Base-by-base conservation (phyloP, 2,113 vertebrate species). In the Eclectus roratus region DNA sequence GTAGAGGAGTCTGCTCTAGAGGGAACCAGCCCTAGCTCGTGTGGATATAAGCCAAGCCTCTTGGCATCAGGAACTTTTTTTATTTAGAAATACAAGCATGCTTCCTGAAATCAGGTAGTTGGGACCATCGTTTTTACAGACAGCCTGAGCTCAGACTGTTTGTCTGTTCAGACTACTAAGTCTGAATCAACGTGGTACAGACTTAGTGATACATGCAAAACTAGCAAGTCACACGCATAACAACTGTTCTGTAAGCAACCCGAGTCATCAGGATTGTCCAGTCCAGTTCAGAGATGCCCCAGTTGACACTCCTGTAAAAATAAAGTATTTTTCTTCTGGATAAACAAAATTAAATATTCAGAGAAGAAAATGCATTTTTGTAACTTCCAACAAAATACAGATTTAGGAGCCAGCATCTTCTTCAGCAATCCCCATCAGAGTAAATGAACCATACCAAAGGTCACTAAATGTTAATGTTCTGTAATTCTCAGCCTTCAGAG, bases 221-320 rank as follows among this genome's bases (percentile, higher is more conserved):
- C 0, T 43, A 80, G 69, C 68, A 63, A 61, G 68, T 91, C 72
- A 15, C 49, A n/a, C 0, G 0, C 1, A 0, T 46, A 29, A 39
- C 46, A 44, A 35, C 35, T 47, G 24, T 39, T 84, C 66, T 53
- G 50, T 65, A 29, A 83, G 64, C 23, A 68, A 35, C 39, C 6
- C 13, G 35, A 74, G 47, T 70, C 31, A 31, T 64, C 37, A 21
- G 17, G 81, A 55, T 41, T 33, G 12, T 83, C 49, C 37, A 35
- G 2, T 53, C 63, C 55, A 31, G 12, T 56, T 56, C 41, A 73
- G 46, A 88, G 44, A 64, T 37, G 63, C 21, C 39, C 21, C 25
- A 31, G 44, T 2, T 77, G 23, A 83, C 68, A 64, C 4, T 69
- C 44, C 52, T 87, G 47, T 61, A 56, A 89, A 93, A 92, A 76